Evolutionary conservation across 2,888 invertebrate genomes (phyloP).

Genomic region (Leucophenga maculata): DNA sequence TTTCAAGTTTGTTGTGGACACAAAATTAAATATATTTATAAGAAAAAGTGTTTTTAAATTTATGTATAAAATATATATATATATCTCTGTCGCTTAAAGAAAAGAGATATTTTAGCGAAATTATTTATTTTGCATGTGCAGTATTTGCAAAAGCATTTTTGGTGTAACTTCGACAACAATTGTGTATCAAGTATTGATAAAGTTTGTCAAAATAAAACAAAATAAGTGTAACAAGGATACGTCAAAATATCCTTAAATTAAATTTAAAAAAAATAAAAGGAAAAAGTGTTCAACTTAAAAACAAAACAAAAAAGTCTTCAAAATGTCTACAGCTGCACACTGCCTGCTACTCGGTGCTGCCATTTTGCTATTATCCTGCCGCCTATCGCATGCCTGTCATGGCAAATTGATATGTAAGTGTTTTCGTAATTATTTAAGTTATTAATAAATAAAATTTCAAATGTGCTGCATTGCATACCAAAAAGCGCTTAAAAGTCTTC

Average conservation of each 20-base stretch:
- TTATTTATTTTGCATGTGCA: constrained; percentile 14
- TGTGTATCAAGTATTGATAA: not conserved
- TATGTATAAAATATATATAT: not conserved
- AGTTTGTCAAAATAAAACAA: not conserved
- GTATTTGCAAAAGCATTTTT: constrained; percentile 11
- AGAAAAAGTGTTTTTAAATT: constrained; percentile 2
- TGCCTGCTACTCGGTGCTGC: constrained; percentile 51
- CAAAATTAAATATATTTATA: constrained; percentile 25
- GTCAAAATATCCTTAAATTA: not conserved
- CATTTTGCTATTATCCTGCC: constrained; percentile 58
- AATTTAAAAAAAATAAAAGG: not conserved
- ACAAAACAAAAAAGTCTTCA: not conserved
- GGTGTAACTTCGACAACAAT: not conserved
- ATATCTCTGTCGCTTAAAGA: constrained; percentile 10
- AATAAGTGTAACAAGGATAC: constrained; percentile 14
- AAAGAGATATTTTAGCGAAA: constrained; percentile 1
- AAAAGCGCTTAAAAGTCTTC: not conserved
- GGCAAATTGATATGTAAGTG: constrained; percentile 68
- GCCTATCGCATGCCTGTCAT: constrained; percentile 64
- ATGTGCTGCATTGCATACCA: too few species aligned
- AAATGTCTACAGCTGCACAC: constrained; percentile 26
- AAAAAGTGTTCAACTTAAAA: constrained; percentile 34
- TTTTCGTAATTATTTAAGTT: not conserved
- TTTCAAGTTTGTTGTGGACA: constrained; percentile 7
- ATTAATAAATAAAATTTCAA: not conserved